Conservation (phyloP, 1,140 invertebrate genomes). For the Trachymyrmex cornetzi region DNA sequence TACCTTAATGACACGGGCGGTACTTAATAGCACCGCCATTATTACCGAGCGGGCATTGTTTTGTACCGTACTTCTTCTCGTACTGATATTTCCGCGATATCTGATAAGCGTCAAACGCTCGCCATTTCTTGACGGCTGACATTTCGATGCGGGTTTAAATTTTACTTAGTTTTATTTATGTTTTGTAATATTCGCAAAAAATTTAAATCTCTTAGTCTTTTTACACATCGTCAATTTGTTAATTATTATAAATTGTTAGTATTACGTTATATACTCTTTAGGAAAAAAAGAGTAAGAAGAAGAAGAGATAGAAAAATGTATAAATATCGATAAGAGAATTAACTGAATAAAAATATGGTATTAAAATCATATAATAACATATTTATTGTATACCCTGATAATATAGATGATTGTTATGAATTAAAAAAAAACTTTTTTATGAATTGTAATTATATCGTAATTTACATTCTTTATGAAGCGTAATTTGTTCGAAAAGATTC, state of each 20-base stretch:
- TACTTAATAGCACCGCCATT: constrained; percentile 50
- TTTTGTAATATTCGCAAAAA: background rate
- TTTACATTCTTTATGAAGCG: too few relatives aligned
- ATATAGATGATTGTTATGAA: too few relatives aligned
- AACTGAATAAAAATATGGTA: background rate
- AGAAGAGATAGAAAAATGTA: background rate
- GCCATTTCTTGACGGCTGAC: constrained; percentile 1
- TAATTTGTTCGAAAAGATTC: too few relatives aligned
- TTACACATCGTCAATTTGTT: background rate
- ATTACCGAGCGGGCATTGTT: constrained; percentile 45
- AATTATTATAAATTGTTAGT: background rate
- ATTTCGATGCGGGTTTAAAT: background rate
- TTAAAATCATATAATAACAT: background rate
- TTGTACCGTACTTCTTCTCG: constrained; percentile 28
- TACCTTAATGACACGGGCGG: constrained; percentile 56
- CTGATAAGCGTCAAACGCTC: constrained; percentile 12
- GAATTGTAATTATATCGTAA: too few relatives aligned
- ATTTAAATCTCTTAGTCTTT: background rate
- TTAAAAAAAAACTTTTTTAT: too few relatives aligned
- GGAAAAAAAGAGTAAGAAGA: background rate
- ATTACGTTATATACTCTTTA: background rate
- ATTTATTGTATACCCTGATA: background rate
- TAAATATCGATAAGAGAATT: background rate
- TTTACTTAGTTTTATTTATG: constrained; percentile 2
- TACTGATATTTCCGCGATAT: constrained; percentile 42